Base-by-base conservation (phyloP, 2,113 vertebrate genomes). In the Charina bottae region DNA sequence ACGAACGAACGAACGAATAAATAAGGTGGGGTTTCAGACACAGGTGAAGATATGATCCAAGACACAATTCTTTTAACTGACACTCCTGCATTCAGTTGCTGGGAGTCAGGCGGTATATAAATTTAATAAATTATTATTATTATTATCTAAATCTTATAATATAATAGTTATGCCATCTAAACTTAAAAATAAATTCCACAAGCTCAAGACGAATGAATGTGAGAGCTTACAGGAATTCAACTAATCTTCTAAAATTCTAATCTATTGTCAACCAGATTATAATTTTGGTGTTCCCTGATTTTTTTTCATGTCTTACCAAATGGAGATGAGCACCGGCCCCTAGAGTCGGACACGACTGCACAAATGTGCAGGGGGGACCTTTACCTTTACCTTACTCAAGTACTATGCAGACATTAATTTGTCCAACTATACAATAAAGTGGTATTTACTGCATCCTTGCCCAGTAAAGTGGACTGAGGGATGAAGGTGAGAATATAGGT, bases 21-120 rank as follows among this genome's bases (percentile, higher is more conserved):
- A n/a, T n/a, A n/a, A n/a, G 24, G 15, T 90, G 85, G 46, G 78
- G 28, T 93, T 87, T 85, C 91, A 92, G 78, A 62, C 62, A 53
- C n/a, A 62, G 26, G 42, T 83, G 55, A 60, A 88, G 49, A 55
- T 85, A 24, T 56, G 23, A 21, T 85, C 15, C 58, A 85, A 62
- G 49, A 83, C 60, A 11, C 42, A 2, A 8, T 78, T 78, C 8
- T 21, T 92, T 42, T 28, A 28, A 17, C 10, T 55, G 56, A 84
- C 15, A 28, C 15, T 26, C 33, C 46, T 92, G 72, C 3, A 17
- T 19, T 88, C 6, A 17, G 4, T 23, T 42, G 26, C 5, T 53
- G 46, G 21, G 83, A 28, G 10, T 85, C 46, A 26, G 24, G 11
- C 24, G 21, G 42, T 5, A 54, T 64, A 49, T 78, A 78, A 19